A percentile compares a stretch with the other conserved stretches of the same genome.
Evolutionary conservation across 1,140 invertebrate species (phyloP).

Genomic region (Mizuhopecten yessoensis): DNA sequence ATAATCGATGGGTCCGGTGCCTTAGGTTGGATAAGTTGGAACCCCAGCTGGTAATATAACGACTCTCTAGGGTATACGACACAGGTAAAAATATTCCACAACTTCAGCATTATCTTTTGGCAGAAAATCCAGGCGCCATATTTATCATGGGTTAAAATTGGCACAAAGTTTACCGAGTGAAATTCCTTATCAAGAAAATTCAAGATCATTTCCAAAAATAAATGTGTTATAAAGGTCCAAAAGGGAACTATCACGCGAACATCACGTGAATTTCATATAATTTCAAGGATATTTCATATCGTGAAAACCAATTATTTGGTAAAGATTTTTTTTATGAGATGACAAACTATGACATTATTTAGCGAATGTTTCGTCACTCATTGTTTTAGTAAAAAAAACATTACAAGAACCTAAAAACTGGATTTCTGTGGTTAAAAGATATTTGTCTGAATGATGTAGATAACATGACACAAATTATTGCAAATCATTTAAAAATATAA

Average conservation of each 20-base stretch:
- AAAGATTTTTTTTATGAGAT: no score
- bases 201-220: neutral
- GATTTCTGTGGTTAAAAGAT: neutral
- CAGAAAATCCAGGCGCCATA: constrained; percentile 31
- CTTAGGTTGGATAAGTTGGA: constrained; percentile 25
- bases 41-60: neutral
- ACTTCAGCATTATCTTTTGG: constrained; percentile 27
- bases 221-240: neutral
- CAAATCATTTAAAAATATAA: neutral
- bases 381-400: no score
- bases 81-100: neutral
- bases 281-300: no score
- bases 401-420: neutral
- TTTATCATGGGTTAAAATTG: neutral
- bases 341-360: no score
- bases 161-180: constrained; percentile 1
- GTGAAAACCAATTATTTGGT: no score
- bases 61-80: neutral
- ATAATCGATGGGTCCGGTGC: neutral
- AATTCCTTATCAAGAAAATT: neutral
- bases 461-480: neutral
- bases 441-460: neutral
- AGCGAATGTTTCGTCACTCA: no score
- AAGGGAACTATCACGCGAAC: neutral
- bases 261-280: neutral